Evolutionary conservation across 2,888 invertebrate genomes (phyloP).

Genomic region (Scaptomyza parva): DNA sequence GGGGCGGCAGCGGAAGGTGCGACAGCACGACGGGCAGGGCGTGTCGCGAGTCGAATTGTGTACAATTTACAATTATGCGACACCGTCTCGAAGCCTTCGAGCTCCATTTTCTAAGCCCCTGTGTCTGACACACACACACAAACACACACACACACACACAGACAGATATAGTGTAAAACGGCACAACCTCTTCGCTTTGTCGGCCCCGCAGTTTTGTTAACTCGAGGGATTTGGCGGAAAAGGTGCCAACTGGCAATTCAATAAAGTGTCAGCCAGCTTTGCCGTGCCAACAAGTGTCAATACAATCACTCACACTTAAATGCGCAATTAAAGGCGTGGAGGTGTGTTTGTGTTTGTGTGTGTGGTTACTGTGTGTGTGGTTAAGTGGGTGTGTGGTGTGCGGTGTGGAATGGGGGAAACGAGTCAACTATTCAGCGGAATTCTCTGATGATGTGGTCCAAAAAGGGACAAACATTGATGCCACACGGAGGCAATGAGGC

Average conservation of each 20-base stretch:
- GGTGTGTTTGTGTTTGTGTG: neutral
- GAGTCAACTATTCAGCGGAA: neutral
- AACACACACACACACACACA: neutral
- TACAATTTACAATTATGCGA: constrained; percentile 56
- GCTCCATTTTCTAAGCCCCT: constrained; percentile 32
- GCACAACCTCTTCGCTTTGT: constrained; percentile 12
- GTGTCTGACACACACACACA: constrained; percentile 2
- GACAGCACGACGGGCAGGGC: neutral
- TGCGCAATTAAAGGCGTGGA: constrained; percentile 50
- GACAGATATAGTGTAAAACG: constrained; percentile 11
- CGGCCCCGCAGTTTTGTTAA: constrained; percentile 1
- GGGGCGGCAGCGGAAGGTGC: neutral
- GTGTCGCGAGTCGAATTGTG: constrained; percentile 6
- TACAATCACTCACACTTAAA: constrained; percentile 45
- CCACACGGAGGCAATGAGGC: no score
- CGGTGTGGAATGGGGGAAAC: no score
- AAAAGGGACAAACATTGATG: constrained; percentile 17
- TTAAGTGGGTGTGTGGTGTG: neutral
- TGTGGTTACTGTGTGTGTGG: neutral
- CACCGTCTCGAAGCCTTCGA: constrained; percentile 26
- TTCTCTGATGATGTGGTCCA: constrained; percentile 2
- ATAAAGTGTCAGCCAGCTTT: constrained; percentile 39
- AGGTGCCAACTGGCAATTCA: constrained; percentile 37
- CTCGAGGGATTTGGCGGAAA: neutral
- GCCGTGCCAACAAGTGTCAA: constrained; percentile 38